These are phyloP conservation scores for Calliphora vicina DNA, from an alignment of 1,140 invertebrate species.

Conservation along the genomic window DNA sequence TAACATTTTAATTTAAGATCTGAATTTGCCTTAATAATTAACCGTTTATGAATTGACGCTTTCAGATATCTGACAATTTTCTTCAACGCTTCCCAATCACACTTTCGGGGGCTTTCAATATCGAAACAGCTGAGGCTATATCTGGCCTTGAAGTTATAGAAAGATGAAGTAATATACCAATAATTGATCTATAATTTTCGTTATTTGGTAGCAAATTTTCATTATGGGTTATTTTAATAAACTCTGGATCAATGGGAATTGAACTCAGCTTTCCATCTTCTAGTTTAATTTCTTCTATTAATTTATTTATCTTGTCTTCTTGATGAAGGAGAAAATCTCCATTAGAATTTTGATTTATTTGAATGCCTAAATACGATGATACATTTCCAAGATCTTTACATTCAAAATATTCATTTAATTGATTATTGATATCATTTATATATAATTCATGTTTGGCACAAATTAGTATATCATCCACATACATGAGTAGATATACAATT, in stretches of 20 bases:
- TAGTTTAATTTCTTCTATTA: too few species aligned
- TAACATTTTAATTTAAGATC: neutral
- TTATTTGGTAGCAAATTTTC: neutral
- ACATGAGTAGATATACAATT: neutral
- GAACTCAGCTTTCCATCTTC: too few species aligned
- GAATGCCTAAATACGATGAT: too few species aligned
- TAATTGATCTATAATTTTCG: neutral
- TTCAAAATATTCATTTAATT: neutral
- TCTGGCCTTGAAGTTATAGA: neutral
- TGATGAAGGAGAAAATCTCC: too few species aligned
- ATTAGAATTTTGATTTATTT: too few species aligned
- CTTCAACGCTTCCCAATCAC: neutral
- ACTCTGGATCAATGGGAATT: too few species aligned
- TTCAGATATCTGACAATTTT: neutral
- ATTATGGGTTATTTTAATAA: too few species aligned
- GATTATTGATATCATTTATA: neutral
- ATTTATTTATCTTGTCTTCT: too few species aligned
- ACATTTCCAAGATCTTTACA: too few species aligned
- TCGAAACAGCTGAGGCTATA: neutral
- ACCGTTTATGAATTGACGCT: neutral
- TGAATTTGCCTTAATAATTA: neutral
- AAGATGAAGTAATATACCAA: neutral
- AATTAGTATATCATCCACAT: conserved; percentile 5
- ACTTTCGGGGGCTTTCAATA: neutral
- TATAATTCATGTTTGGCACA: neutral